These are phyloP conservation scores for Sternarchorhynchus goeldii DNA, from an alignment of 2,797 vertebrate species.

Conservation along the genomic window DNA sequence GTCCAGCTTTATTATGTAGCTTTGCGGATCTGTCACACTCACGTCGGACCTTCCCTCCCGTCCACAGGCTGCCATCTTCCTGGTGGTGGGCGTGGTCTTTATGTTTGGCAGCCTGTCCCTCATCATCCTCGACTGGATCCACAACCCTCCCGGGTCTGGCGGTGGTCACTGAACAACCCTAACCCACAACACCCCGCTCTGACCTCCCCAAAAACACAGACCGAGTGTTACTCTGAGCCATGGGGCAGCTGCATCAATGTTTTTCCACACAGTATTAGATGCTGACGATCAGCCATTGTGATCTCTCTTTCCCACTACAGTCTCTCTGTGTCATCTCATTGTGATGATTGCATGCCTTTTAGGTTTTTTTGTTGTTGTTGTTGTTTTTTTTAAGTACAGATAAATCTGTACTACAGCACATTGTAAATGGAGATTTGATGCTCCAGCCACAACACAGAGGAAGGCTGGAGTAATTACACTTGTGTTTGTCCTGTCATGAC, in stretches of 20 bases:
- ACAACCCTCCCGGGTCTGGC: conserved; percentile 81
- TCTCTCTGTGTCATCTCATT: background rate
- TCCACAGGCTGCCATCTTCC: conserved; percentile 84
- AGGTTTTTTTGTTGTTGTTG: conserved; percentile 2
- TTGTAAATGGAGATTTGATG: conserved; percentile 18
- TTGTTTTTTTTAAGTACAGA: background rate
- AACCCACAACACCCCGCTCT: background rate
- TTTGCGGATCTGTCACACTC: too few species aligned
- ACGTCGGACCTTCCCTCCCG: conserved; percentile 1
- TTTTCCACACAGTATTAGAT: conserved; percentile 49
- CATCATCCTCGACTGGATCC: conserved; percentile 93
- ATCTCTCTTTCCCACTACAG: conserved; percentile 28
- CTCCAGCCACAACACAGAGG: conserved; percentile 4
- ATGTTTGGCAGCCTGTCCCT: conserved; percentile 95
- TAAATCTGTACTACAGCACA: background rate
- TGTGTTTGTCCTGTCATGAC: conserved; percentile 10
- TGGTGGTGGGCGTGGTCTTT: conserved; percentile 88
- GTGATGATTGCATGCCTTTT: conserved; percentile 3
- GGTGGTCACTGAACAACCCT: conserved; percentile 80
- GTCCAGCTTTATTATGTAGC: too few species aligned
- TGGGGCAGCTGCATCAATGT: background rate
- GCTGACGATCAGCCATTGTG: conserved; percentile 23
- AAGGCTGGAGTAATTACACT: conserved; percentile 33
- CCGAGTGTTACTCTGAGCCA: conserved; percentile 50
- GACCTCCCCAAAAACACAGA: conserved; percentile 61